These are phyloP conservation scores for Ciconia boyciana DNA, from an alignment of 2,113 vertebrate genomes.

Conservation along the genomic window DNA sequence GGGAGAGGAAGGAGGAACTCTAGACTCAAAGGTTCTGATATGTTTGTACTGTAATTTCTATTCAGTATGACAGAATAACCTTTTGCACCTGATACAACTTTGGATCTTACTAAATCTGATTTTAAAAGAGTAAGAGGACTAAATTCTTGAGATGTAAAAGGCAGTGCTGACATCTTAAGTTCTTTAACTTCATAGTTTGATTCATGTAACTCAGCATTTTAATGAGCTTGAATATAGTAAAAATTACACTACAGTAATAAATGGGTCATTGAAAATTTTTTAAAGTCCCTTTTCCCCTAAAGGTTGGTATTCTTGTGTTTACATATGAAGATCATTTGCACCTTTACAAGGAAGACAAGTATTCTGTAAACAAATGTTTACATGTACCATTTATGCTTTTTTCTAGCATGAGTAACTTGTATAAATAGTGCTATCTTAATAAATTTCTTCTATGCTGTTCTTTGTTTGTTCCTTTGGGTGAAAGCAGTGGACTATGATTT, in stretches of 20 bases:
- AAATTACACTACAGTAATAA: constrained; percentile 53
- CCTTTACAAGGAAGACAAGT: constrained; percentile 80
- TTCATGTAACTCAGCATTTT: constrained; percentile 45
- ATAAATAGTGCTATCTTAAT: constrained; percentile 79
- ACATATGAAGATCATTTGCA: constrained; percentile 81
- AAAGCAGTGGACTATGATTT: background rate
- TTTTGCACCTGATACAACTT: constrained; percentile 29
- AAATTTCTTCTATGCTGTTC: constrained; percentile 62
- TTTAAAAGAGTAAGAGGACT: constrained; percentile 32
- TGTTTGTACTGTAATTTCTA: constrained; percentile 31
- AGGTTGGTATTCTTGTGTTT: constrained; percentile 75
- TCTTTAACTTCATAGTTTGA: constrained; percentile 37
- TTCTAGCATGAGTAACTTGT: constrained; percentile 87
- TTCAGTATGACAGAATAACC: background rate
- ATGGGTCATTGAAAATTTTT: constrained; percentile 47
- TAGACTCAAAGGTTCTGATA: background rate
- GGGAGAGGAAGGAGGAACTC: background rate
- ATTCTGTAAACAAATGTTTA: constrained; percentile 83
- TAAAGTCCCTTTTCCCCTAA: constrained; percentile 33
- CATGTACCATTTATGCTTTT: constrained; percentile 83
- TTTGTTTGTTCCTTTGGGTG: constrained; percentile 16
- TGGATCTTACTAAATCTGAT: constrained; percentile 35
- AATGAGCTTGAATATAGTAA: constrained; percentile 60
- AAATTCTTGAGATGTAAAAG: constrained; percentile 32
- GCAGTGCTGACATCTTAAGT: constrained; percentile 19